These are phyloP conservation scores for Neolamprologus brichardi DNA, from an alignment of 2,113 vertebrate genomes.

Conservation along the genomic window DNA sequence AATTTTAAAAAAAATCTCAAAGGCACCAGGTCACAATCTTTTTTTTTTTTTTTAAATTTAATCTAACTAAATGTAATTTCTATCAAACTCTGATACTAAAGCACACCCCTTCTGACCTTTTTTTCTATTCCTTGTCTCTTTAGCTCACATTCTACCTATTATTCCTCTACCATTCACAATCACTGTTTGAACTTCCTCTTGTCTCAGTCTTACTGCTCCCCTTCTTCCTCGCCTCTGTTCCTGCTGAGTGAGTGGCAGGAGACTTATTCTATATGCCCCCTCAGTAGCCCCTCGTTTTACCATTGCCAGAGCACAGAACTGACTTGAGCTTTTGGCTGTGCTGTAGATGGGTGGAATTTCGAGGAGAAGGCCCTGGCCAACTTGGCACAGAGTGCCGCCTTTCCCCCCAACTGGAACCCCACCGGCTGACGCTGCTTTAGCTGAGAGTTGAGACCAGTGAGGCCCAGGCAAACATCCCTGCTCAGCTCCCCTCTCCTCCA, in stretches of 20 bases:
- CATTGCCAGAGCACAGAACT: constrained; percentile 64
- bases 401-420: constrained; percentile 66
- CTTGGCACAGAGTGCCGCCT: constrained; percentile 69
- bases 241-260: constrained; percentile 52
- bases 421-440: constrained; percentile 59
- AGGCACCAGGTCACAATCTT: neutral
- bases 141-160: neutral
- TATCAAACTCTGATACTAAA: neutral
- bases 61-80: neutral
- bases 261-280: constrained; percentile 59
- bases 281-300: constrained; percentile 67
- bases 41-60: neutral
- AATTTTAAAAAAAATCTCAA: rapidly evolving
- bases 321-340: constrained; percentile 66
- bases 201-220: constrained; percentile 2
- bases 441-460: constrained; percentile 57
- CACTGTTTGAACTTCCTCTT: constrained; percentile 25
- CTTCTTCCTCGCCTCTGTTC: constrained; percentile 28
- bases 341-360: constrained; percentile 73
- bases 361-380: constrained; percentile 67
- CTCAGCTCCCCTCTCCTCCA: constrained; percentile 31
- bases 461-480: constrained; percentile 51
- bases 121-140: neutral
- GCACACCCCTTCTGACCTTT: neutral
- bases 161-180: neutral